Conservation (phyloP, 2,797 vertebrate species). For the Sebastes iracundus region DNA sequence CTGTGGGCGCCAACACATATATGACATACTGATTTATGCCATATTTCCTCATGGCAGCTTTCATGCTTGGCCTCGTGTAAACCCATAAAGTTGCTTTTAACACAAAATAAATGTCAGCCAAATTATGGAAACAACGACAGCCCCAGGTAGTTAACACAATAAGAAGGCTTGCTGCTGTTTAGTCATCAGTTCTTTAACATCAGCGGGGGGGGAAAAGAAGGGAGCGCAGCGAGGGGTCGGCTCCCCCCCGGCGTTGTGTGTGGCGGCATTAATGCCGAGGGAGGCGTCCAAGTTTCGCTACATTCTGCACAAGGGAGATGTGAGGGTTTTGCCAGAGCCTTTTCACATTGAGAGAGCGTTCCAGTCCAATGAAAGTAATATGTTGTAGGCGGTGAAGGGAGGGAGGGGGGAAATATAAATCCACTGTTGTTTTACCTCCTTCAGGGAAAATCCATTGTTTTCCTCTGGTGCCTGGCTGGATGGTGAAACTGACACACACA, state of each 20-base stretch:
- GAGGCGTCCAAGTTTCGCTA: conserved; percentile 50
- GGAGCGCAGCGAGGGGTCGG: conserved; percentile 5
- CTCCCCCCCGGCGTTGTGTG: conserved; percentile 63
- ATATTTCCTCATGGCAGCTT: conserved; percentile 31
- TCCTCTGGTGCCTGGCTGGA: conserved; percentile 53
- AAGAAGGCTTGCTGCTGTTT: conserved; percentile 49
- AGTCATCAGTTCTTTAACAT: conserved; percentile 66
- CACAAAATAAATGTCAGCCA: conserved; percentile 59
- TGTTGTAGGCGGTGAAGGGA: conserved; percentile 44
- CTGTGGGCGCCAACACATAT: conserved; percentile 10
- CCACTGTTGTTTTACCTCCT: conserved; percentile 64
- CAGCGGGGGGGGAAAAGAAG: conserved; percentile 28
- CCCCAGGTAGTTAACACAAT: conserved; percentile 61
- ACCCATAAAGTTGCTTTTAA: conserved; percentile 66
- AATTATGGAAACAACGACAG: conserved; percentile 65
- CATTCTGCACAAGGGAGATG: conserved; percentile 33
- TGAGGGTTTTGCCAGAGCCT: conserved; percentile 46
- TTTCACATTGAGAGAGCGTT: conserved; percentile 52
- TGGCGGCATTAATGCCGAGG: conserved; percentile 52
- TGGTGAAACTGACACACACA: conserved; percentile 25
- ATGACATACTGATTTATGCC: conserved; percentile 52
- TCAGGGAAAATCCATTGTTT: conserved; percentile 72
- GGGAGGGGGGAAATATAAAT: conserved; percentile 53
- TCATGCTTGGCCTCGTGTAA: conserved; percentile 52
- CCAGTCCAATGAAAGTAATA: conserved; percentile 69